Evolutionary conservation across 1,140 invertebrate genomes (phyloP), one percentile per base, ranked within the genome.

Genomic region (Arion vulgaris): DNA sequence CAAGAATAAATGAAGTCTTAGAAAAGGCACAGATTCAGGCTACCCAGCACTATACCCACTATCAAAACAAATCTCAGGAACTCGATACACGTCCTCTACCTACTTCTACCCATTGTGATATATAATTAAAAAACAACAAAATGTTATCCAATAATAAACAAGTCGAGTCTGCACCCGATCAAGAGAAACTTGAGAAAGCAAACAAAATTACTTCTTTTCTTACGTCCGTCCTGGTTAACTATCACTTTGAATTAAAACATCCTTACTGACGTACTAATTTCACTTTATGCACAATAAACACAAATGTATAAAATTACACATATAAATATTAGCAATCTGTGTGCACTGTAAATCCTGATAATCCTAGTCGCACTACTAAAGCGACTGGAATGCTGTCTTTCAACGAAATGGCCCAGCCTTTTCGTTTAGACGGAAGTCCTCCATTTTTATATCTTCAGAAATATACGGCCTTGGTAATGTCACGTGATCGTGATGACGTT

Each of bases 401-500:
- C n/a, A 28, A 66, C n/a, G 4, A 28, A 32, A 66, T 17, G 62
- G 62, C 62, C 28, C 62, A 32, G 62, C 62, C 62, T 66, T 34
- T 66, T 34, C n/a, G 62, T 7, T 66, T 57, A 1, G 62, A 66
- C 11, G 28, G 57, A 26, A 78, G n/a, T 62, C 76, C 53, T 78
- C 76, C 76, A 78, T 78, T 78, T 76, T 68, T 78, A 62, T 62
- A 78, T 78, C 45, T 76, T 53, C 78, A 15, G 66, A 80, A 53
- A 80, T 80, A 49, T 80, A 38, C 78, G 78, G 66, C 39, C 62
- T 7, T 19, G 45, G 32, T 4, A 28, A 26, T 71, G 41, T 80
- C 78, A 80, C 78, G 78, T 80, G 78, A 80, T 32, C 38, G 19
- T 38, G 68, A 32, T 80, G 78, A 80, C 78, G 78, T 80, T 69